Evolutionary conservation across 30 jellyfish, hydroid and myxozoan species (phyloP).

Genomic region (Cassiopea xamachana): DNA sequence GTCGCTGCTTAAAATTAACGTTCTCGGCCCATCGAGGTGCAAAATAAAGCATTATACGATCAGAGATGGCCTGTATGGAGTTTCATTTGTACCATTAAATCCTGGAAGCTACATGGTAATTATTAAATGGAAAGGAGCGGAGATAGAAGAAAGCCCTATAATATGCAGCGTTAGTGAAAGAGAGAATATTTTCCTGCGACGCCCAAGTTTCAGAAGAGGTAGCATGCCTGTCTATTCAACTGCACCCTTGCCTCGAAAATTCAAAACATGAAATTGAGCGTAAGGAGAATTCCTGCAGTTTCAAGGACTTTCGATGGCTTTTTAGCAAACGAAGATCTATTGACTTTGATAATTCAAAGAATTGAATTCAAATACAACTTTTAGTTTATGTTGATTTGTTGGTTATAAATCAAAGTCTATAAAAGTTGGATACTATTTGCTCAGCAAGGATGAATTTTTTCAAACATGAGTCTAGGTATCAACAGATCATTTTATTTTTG

Average conservation of each 20-base stretch:
- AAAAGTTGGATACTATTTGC: background rate
- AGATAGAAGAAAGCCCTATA: slow-evolving; percentile 57
- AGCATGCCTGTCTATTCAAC: slow-evolving; percentile 25
- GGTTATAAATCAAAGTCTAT: background rate
- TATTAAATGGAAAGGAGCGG: slow-evolving; percentile 66
- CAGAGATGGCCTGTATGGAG: slow-evolving; percentile 69
- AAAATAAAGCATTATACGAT: slow-evolving; percentile 59
- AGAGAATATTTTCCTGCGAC: slow-evolving; percentile 31
- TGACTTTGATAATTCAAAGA: background rate
- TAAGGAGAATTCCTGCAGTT: background rate
- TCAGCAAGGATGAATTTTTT: no score
- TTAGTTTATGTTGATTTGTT: background rate
- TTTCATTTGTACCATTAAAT: slow-evolving; percentile 57
- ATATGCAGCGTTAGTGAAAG: slow-evolving; percentile 46
- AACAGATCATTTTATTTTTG: no score
- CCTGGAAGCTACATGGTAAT: slow-evolving; percentile 71
- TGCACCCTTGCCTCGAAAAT: slow-evolving; percentile 33
- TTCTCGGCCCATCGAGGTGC: slow-evolving; percentile 72
- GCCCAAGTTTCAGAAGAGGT: slow-evolving; percentile 42
- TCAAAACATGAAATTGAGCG: slow-evolving; percentile 1
- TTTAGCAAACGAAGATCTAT: background rate
- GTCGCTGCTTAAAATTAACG: slow-evolving; percentile 57
- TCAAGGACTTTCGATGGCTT: background rate
- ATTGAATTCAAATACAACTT: background rate
- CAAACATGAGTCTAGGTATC: no score